These are phyloP conservation scores for Boleophthalmus pectinirostris DNA, from an alignment of 2,113 vertebrate species.

Conservation along the genomic window DNA sequence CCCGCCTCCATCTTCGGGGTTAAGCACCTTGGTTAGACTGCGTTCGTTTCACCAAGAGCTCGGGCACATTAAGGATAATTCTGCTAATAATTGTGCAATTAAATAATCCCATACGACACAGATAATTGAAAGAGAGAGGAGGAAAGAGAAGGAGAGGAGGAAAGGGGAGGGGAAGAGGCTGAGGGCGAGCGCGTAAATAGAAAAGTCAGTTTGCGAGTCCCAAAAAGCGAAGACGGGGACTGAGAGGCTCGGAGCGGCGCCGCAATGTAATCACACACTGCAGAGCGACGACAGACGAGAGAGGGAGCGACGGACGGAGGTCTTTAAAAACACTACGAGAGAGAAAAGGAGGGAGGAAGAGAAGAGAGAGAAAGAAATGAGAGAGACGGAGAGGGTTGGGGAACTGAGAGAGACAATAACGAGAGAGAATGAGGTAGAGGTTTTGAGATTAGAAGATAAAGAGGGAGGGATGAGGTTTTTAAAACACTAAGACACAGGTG, in stretches of 20 bases:
- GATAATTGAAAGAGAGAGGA: conserved; percentile 43
- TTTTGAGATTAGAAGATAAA: too few species aligned
- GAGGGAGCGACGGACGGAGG: background rate
- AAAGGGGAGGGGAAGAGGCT: conserved; percentile 17
- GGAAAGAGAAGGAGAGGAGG: background rate
- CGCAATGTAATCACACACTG: conserved; percentile 27
- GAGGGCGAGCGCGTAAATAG: conserved; percentile 41
- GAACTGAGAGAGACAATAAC: too few species aligned
- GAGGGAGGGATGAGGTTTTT: too few species aligned
- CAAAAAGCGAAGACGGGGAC: conserved; percentile 12
- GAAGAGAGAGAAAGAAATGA: background rate
- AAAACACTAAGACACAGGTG: too few species aligned
- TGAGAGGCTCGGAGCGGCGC: conserved; percentile 15
- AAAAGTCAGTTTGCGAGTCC: conserved; percentile 9
- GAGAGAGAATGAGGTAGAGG: too few species aligned
- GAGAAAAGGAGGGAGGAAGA: background rate
- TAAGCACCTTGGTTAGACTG: conserved; percentile 61
- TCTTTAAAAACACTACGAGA: conserved; percentile 2
- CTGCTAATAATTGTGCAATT: conserved; percentile 69
- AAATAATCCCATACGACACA: conserved; percentile 56
- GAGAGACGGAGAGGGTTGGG: background rate
- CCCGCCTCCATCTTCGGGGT: conserved; percentile 59
- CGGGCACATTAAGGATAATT: conserved; percentile 63
- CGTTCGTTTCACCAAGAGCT: conserved; percentile 57
- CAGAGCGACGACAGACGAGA: background rate